Conservation (phyloP, 2,888 invertebrate species). For the Steinernema carpocapsae region DNA sequence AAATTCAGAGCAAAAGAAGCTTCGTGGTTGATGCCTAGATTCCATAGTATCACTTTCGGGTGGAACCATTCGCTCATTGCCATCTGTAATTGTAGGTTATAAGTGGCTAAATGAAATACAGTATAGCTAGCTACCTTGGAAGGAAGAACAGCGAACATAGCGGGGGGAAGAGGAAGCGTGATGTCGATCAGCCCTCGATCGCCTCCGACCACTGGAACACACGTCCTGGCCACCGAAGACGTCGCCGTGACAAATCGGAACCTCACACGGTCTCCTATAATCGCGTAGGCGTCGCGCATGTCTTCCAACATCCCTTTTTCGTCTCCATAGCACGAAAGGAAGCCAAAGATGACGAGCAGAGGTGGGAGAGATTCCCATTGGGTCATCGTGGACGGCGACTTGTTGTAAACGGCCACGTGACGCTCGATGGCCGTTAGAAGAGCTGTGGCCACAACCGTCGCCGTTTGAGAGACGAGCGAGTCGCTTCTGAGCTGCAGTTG, state of each 20-base stretch:
- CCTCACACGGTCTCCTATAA: conserved; percentile 49
- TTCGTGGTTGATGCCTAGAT: conserved; percentile 64
- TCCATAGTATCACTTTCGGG: conserved; percentile 48
- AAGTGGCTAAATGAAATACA: no score
- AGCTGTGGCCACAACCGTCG: conserved; percentile 63
- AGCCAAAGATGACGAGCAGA: conserved; percentile 59
- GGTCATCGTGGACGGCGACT: conserved; percentile 35
- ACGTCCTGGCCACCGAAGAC: conserved; percentile 56
- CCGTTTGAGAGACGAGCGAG: conserved; percentile 60
- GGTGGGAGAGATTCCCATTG: conserved; percentile 46
- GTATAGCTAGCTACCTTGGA: not conserved
- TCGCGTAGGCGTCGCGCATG: conserved; percentile 55
- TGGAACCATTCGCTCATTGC: conserved; percentile 43
- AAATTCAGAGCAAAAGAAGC: conserved; percentile 58
- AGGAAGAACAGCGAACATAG: conserved; percentile 39
- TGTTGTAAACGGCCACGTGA: not conserved
- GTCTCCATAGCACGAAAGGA: conserved; percentile 65
- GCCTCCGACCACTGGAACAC: conserved; percentile 62
- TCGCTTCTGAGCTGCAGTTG: conserved; percentile 61
- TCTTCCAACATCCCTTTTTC: conserved; percentile 68
- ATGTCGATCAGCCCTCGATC: conserved; percentile 41
- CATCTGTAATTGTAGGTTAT: not conserved
- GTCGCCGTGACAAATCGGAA: conserved; percentile 61
- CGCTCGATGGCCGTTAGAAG: conserved; percentile 52
- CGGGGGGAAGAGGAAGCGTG: conserved; percentile 30